phyloP scores from a whole-genome alignment of 2,888 invertebrate species.

The Dioctria linearis region DNA sequence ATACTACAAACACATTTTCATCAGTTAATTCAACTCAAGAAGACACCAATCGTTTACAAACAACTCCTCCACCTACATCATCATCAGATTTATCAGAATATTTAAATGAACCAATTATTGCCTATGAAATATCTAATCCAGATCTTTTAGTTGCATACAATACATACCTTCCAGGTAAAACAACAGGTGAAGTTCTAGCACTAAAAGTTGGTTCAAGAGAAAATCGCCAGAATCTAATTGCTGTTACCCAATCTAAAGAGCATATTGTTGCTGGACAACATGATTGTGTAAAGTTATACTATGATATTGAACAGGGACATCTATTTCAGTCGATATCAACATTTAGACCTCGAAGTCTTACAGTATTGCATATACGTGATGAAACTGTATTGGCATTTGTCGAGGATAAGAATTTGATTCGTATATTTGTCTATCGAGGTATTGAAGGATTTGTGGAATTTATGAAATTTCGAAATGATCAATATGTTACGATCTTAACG shows the following conservation, averaged over 20 bases:
- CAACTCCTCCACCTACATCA: background rate
- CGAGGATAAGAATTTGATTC: conserved; percentile 66
- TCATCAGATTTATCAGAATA: background rate
- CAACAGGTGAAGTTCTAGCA: conserved; percentile 66
- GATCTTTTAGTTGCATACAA: conserved; percentile 64
- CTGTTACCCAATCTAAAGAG: conserved; percentile 63
- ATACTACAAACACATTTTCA: no score
- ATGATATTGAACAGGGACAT: conserved; percentile 69
- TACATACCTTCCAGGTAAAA: conserved; percentile 63
- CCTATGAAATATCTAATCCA: conserved; percentile 56
- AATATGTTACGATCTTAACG: conserved; percentile 19
- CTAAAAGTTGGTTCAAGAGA: conserved; percentile 65
- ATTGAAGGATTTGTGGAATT: conserved; percentile 68
- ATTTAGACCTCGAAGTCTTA: conserved; percentile 72
- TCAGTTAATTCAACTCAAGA: no score
- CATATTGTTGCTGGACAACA: conserved; percentile 58
- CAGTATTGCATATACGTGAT: conserved; percentile 67
- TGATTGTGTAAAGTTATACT: conserved; percentile 71
- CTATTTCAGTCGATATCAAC: conserved; percentile 73
- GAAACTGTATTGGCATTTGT: conserved; percentile 73
- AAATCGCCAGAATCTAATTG: conserved; percentile 66
- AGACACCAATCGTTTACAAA: background rate
- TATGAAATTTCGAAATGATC: conserved; percentile 60
- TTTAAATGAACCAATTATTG: conserved; percentile 58
- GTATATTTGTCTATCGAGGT: conserved; percentile 67